Evolutionary conservation across 2,797 vertebrate genomes (phyloP).

Genomic region (Masticophis lateralis): DNA sequence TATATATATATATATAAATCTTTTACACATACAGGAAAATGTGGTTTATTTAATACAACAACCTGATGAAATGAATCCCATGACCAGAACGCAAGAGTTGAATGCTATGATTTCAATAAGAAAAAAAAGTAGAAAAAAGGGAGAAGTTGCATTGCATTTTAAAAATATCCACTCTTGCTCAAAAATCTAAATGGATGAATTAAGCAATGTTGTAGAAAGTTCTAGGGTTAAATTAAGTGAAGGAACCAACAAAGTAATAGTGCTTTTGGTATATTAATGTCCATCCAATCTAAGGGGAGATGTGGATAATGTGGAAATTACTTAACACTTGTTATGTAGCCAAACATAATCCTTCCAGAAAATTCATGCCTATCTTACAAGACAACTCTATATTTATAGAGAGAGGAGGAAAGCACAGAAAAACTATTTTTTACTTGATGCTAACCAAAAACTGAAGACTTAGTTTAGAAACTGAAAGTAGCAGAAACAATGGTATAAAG

Average conservation of each 20-base stretch:
- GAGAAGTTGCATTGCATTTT: neutral
- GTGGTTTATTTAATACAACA: neutral
- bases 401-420: neutral
- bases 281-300: neutral
- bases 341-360: neutral
- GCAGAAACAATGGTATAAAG: neutral
- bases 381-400: neutral
- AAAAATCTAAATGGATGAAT: neutral
- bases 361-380: neutral
- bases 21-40: neutral
- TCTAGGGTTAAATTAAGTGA: neutral
- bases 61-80: neutral
- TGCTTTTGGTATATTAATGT: neutral
- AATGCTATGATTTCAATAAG: neutral
- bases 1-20: too few relatives aligned
- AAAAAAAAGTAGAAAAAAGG: neutral
- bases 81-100: neutral
- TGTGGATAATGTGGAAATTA: neutral
- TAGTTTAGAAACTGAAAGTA: neutral
- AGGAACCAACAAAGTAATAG: neutral
- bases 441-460: neutral
- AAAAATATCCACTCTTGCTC: neutral
- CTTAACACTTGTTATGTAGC: neutral
- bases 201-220: neutral
- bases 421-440: neutral